Evolutionary conservation across 2,888 invertebrate species (phyloP).

Genomic region (Agonum fuliginosum): DNA sequence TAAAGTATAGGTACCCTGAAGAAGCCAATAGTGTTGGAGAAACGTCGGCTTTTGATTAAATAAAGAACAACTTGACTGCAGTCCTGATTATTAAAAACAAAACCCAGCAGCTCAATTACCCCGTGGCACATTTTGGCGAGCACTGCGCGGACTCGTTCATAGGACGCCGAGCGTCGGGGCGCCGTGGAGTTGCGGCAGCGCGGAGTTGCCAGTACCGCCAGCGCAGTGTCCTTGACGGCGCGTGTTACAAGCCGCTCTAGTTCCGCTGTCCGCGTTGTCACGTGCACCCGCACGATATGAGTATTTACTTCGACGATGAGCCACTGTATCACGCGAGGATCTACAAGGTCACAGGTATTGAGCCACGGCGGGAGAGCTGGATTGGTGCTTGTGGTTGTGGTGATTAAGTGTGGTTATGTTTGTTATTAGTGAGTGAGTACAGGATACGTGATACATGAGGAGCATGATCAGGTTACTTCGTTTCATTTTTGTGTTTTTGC

Average conservation of each 20-base stretch:
- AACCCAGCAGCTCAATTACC: not conserved
- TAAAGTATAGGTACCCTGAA: no score
- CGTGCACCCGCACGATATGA: conserved; percentile 62
- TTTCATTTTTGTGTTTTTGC: no score
- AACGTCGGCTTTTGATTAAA: no score
- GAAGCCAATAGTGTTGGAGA: no score
- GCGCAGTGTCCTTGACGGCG: conserved; percentile 50
- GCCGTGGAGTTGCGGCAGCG: conserved; percentile 55
- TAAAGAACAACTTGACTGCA: no score
- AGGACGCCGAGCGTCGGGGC: conserved; percentile 45
- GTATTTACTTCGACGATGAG: conserved; percentile 63
- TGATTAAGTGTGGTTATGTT: not conserved
- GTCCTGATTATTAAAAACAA: no score
- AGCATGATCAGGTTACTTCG: not conserved
- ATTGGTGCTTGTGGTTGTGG: conserved; percentile 11
- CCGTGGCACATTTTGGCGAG: conserved; percentile 23
- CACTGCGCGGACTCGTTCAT: conserved; percentile 37
- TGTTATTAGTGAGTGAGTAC: not conserved
- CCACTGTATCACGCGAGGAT: conserved; percentile 64
- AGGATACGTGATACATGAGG: not conserved
- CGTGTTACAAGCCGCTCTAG: not conserved
- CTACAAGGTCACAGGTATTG: conserved; percentile 66
- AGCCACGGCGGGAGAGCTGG: not conserved
- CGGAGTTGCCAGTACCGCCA: conserved; percentile 39
- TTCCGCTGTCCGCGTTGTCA: conserved; percentile 4